Conservation (phyloP, 2,888 invertebrate species). For the Nymphalis urticae region DNA sequence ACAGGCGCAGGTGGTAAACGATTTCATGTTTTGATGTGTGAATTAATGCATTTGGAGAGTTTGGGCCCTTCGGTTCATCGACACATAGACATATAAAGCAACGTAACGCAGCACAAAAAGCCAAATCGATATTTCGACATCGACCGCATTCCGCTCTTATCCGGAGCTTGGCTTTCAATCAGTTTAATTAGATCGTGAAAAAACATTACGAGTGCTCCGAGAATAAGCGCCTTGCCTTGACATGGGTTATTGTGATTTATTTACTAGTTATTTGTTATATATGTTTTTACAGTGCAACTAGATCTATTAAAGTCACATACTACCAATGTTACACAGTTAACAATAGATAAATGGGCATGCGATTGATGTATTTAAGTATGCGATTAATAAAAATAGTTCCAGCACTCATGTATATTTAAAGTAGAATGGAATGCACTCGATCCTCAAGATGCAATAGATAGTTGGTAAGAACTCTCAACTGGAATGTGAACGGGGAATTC, state of each 20-base stretch:
- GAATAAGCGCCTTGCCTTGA: conserved; percentile 33
- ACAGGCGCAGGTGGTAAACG: conserved; percentile 54
- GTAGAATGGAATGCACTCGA: conserved; percentile 37
- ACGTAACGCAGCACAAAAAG: conserved; percentile 53
- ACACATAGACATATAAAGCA: conserved; percentile 39
- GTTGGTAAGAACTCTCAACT: conserved; percentile 23
- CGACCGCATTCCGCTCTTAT: conserved; percentile 66
- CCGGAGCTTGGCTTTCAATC: conserved; percentile 61
- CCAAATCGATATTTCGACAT: conserved; percentile 66
- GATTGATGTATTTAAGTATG: conserved; percentile 12
- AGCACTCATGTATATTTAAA: conserved; percentile 28
- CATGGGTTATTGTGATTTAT: conserved; percentile 42
- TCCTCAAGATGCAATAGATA: conserved; percentile 33
- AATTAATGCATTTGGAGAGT: conserved; percentile 42
- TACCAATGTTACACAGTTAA: neutral
- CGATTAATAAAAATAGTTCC: conserved; percentile 12
- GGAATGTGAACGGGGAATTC: conserved; percentile 36
- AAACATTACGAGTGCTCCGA: conserved; percentile 43
- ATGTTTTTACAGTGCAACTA: conserved; percentile 16
- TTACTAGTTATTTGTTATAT: conserved; percentile 24
- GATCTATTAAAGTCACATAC: neutral
- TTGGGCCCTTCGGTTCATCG: conserved; percentile 42
- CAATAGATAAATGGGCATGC: conserved; percentile 4
- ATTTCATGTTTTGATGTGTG: conserved; percentile 52
- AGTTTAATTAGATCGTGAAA: conserved; percentile 69